phyloP scores from a whole-genome alignment of 1,140 invertebrate species.

The Dendrolimus kikuchii region DNA sequence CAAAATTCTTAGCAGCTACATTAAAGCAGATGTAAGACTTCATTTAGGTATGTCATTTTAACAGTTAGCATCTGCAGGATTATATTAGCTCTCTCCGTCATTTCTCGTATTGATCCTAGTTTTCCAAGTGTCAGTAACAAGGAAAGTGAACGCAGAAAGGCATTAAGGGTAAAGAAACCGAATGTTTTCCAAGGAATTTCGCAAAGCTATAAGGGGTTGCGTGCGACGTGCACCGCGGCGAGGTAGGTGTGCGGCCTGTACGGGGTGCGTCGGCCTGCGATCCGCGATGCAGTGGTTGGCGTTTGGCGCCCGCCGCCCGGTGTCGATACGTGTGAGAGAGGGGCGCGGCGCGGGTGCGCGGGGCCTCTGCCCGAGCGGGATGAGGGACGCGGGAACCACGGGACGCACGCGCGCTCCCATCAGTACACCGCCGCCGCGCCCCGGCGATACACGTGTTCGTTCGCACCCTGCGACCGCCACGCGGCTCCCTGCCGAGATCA shows the following conservation, averaged over 20 bases:
- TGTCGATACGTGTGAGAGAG: slow-evolving; percentile 55
- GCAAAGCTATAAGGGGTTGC: slow-evolving; percentile 20
- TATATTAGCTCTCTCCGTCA: too few species aligned
- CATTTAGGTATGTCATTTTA: too few species aligned
- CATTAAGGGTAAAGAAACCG: slow-evolving; percentile 39
- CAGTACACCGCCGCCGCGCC: slow-evolving; percentile 47
- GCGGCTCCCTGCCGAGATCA: slow-evolving; percentile 43
- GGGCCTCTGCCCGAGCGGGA: slow-evolving; percentile 16
- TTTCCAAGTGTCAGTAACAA: too few species aligned
- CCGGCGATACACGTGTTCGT: slow-evolving; percentile 34
- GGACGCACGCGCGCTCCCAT: slow-evolving; percentile 29
- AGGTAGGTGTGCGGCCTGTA: slow-evolving; percentile 18
- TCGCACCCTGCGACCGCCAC: slow-evolving; percentile 33
- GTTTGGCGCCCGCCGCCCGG: slow-evolving; percentile 17
- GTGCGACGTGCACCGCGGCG: slow-evolving; percentile 27
- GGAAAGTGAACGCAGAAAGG: slow-evolving; percentile 21
- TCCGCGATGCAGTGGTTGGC: slow-evolving; percentile 48
- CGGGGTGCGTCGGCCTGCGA: slow-evolving; percentile 17
- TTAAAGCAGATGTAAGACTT: too few species aligned
- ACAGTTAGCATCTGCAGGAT: too few species aligned
- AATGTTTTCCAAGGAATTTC: slow-evolving; percentile 29
- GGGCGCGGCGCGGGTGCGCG: slow-evolving; percentile 30
- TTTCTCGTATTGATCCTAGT: too few species aligned
- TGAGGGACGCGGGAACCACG: slow-evolving; percentile 20
- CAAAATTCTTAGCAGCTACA: too few species aligned